A percentile compares a stretch with the other conserved stretches of the same genome.
phyloP scores from a whole-genome alignment of 2,888 invertebrate species.

The Vanessa cardui region DNA sequence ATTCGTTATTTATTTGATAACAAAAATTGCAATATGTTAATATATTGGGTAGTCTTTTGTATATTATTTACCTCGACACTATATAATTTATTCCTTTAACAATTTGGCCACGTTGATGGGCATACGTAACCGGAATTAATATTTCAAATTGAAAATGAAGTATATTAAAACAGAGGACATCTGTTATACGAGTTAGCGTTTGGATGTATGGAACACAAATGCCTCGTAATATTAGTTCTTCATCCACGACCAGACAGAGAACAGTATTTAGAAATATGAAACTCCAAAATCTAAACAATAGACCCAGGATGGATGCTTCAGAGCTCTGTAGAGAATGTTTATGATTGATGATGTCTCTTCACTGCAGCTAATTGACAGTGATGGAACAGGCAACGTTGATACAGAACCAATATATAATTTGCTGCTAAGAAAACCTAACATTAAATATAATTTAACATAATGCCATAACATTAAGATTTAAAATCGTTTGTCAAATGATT shows the following conservation, averaged over 20 bases:
- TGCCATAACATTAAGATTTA: constrained; percentile 19
- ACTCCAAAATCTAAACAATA: constrained; percentile 51
- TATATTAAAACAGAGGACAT: too few relatives aligned
- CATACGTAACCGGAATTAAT: neutral
- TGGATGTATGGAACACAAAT: neutral
- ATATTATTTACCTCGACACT: constrained; percentile 7
- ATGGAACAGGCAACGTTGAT: constrained; percentile 71
- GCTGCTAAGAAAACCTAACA: constrained; percentile 39
- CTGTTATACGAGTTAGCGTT: neutral
- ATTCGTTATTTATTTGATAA: neutral
- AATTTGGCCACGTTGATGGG: neutral
- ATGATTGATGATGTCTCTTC: constrained; percentile 79
- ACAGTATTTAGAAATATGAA: constrained; percentile 36
- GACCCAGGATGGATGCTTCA: constrained; percentile 60
- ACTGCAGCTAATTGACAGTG: constrained; percentile 81
- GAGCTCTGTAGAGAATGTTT: constrained; percentile 53
- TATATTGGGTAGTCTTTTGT: constrained; percentile 42
- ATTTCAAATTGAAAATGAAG: too few relatives aligned
- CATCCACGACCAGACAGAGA: constrained; percentile 13
- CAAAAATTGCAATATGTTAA: constrained; percentile 47
- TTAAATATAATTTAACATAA: constrained; percentile 22
- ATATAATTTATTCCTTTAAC: neutral
- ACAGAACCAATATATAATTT: constrained; percentile 52
- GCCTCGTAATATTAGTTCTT: neutral
- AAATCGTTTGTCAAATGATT: neutral